Evolutionary conservation across 2,797 vertebrate species (phyloP).

Genomic region (Coregonus suidteri): DNA sequence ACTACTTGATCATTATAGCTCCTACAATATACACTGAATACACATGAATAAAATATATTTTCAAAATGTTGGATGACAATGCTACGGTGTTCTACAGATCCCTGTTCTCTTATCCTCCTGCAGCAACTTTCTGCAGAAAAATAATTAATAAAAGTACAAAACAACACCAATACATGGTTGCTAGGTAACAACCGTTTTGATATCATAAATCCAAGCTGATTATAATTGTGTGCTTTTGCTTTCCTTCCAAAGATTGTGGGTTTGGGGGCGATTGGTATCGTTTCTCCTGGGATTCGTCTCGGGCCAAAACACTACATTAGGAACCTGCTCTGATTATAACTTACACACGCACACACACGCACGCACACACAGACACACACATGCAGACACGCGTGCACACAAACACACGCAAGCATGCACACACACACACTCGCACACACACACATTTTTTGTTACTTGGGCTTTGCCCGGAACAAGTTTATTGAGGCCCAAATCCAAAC

Average conservation of each 20-base stretch:
- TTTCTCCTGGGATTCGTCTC: conserved; percentile 32
- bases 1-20: background rate
- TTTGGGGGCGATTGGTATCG: conserved; percentile 31
- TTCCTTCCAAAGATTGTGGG: conserved; percentile 21
- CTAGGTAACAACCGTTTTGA: conserved; percentile 58
- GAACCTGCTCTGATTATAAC: conserved; percentile 47
- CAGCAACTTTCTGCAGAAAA: background rate
- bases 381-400: no score
- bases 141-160: conserved; percentile 1
- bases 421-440: background rate
- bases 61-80: background rate
- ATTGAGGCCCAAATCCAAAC: conserved; percentile 40
- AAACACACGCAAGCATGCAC: no score
- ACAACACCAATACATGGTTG: conserved; percentile 37
- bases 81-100: background rate
- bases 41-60: background rate
- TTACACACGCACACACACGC: background rate
- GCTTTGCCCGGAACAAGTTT: conserved; percentile 34
- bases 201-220: conserved; percentile 48
- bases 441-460: conserved; percentile 41
- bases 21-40: background rate
- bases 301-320: conserved; percentile 43
- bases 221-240: conserved; percentile 41
- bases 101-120: background rate
- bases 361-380: background rate